phyloP scores from a whole-genome alignment of 1,140 invertebrate genomes.

The Zaprionus vittiger region DNA sequence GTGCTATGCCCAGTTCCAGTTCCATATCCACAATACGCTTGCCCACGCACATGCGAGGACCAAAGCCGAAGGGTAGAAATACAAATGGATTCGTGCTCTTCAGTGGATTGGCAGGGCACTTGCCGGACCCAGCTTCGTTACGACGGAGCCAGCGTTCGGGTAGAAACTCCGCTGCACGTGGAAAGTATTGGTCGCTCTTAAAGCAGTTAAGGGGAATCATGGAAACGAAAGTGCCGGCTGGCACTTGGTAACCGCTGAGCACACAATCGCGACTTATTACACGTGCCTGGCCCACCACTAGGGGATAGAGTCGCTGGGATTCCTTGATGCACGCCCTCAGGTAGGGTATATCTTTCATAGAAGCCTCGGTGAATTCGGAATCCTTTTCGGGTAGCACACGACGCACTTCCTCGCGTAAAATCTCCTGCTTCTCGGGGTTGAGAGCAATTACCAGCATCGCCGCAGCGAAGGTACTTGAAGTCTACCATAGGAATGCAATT shows the following conservation, averaged over 20 bases:
- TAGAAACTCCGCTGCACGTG: conserved; percentile 85
- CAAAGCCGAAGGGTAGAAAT: conserved; percentile 88
- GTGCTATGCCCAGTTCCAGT: conserved; percentile 87
- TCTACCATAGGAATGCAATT: conserved; percentile 33
- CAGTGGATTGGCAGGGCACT: conserved; percentile 61
- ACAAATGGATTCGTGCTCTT: conserved; percentile 86
- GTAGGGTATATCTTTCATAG: conserved; percentile 86
- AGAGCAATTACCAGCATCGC: conserved; percentile 85
- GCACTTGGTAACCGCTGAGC: conserved; percentile 86
- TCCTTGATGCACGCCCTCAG: conserved; percentile 89
- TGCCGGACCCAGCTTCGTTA: conserved; percentile 7
- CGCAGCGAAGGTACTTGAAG: conserved; percentile 48
- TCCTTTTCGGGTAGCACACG: conserved; percentile 84
- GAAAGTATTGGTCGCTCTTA: conserved; percentile 85
- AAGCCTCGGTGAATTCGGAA: conserved; percentile 85
- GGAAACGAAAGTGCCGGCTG: conserved; percentile 86
- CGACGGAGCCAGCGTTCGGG: conserved; percentile 87
- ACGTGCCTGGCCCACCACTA: conserved; percentile 85
- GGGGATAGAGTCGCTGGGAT: conserved; percentile 86
- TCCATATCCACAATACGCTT: conserved; percentile 90
- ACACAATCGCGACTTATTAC: conserved; percentile 85
- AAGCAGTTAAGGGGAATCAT: conserved; percentile 84
- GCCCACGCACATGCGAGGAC: conserved; percentile 86
- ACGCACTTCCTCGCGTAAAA: conserved; percentile 88
- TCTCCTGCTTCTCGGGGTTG: conserved; percentile 88